Conservation (phyloP, 2,888 invertebrate genomes). For the Scrobipalpa atriplicella region DNA sequence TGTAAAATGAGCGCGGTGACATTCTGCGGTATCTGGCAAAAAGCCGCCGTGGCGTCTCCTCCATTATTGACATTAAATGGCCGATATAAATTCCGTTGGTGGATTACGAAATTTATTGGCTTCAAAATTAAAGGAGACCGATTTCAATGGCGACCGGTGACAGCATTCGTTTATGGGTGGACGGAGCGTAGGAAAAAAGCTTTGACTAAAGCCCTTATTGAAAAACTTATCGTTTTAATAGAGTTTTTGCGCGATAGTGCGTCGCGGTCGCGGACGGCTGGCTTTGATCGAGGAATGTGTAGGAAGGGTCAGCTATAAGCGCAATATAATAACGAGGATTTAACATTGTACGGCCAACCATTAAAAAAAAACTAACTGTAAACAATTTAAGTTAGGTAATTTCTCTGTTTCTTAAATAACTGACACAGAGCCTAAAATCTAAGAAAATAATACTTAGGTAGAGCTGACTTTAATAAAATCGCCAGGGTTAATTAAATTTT, state of each 20-base stretch:
- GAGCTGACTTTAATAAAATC: too few relatives aligned
- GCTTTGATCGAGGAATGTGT: neutral
- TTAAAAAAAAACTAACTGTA: too few relatives aligned
- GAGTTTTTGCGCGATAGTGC: slow-evolving; percentile 47
- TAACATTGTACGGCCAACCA: too few relatives aligned
- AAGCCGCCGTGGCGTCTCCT: slow-evolving; percentile 54
- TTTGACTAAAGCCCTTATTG: slow-evolving; percentile 56
- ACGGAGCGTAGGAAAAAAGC: slow-evolving; percentile 55
- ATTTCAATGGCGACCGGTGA: slow-evolving; percentile 77
- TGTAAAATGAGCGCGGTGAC: slow-evolving; percentile 70
- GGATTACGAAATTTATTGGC: slow-evolving; percentile 80
- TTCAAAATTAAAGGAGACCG: slow-evolving; percentile 81
- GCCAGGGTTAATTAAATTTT: too few relatives aligned
- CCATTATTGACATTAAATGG: slow-evolving; percentile 78
- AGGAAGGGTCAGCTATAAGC: neutral
- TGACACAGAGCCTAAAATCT: too few relatives aligned
- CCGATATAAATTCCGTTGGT: slow-evolving; percentile 79
- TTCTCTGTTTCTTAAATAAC: too few relatives aligned
- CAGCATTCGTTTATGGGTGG: slow-evolving; percentile 71
- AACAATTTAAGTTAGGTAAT: too few relatives aligned
- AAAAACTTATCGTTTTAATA: slow-evolving; percentile 64
- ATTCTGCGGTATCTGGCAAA: slow-evolving; percentile 59
- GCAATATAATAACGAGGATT: neutral
- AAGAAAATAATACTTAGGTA: too few relatives aligned
- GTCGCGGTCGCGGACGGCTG: slow-evolving; percentile 5